Conservation (phyloP, 2,888 invertebrate species). For the Drosophila sordidula region DNA sequence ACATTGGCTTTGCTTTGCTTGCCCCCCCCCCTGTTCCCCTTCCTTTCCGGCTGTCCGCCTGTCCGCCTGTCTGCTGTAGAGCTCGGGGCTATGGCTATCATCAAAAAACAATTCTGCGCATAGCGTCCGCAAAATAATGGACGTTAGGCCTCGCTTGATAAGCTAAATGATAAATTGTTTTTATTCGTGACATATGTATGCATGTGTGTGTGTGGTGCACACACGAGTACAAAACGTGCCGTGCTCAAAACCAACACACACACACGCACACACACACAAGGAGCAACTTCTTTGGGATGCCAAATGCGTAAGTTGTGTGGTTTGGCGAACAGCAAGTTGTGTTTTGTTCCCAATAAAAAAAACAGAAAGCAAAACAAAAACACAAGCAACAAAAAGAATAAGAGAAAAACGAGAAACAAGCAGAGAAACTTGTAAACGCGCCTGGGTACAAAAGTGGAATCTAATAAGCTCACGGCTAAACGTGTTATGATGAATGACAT, state of each 20-base stretch:
- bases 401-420: conserved; percentile 33
- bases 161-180: conserved; percentile 80
- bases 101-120: conserved; percentile 78
- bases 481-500: conserved; percentile 79
- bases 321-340: conserved; percentile 57
- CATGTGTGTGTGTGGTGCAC: conserved; percentile 24
- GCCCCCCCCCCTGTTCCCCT: not conserved
- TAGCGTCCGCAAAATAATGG: conserved; percentile 77
- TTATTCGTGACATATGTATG: conserved; percentile 76
- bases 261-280: conserved; percentile 9
- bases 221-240: conserved; percentile 37
- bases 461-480: conserved; percentile 78
- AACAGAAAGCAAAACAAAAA: conserved; percentile 3
- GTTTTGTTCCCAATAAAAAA: conserved; percentile 33
- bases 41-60: conserved; percentile 6
- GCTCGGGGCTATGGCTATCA: conserved; percentile 63
- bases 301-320: conserved; percentile 60
- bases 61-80: conserved; percentile 15
- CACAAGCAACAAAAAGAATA: conserved; percentile 32
- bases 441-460: conserved; percentile 75
- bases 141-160: conserved; percentile 77
- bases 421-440: conserved; percentile 73
- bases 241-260: conserved; percentile 15
- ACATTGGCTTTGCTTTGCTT: conserved; percentile 33
- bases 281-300: conserved; percentile 55